phyloP scores from a whole-genome alignment of 1,140 invertebrate species.

The Apis florea region DNA sequence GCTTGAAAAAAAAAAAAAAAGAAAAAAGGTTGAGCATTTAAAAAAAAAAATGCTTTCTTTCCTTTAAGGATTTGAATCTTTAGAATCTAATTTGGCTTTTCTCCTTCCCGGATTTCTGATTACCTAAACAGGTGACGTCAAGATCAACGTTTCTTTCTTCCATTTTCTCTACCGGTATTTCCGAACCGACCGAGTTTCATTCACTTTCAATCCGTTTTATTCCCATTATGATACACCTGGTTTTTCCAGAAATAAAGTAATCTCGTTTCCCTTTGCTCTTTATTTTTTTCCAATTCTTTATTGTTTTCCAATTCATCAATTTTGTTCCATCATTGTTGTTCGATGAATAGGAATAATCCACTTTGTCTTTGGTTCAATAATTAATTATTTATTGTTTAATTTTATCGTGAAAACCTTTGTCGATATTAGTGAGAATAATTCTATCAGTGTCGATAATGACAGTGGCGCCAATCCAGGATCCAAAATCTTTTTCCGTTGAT shows the following conservation, averaged over 20 bases:
- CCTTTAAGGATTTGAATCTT: no score
- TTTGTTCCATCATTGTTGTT: no score
- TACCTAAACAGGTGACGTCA: constrained; percentile 8
- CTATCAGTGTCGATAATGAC: constrained; percentile 70
- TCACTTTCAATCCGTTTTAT: not conserved
- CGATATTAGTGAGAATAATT: constrained; percentile 81
- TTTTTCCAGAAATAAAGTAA: not conserved
- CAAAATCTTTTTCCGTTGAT: constrained; percentile 56
- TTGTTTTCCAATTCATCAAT: not conserved
- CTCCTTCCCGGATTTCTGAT: not conserved
- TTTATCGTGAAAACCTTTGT: constrained; percentile 64
- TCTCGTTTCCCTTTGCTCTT: not conserved
- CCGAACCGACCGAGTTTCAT: not conserved
- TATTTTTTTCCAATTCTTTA: no score
- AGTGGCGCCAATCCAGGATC: constrained; percentile 78
- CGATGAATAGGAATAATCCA: no score
- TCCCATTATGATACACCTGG: not conserved
- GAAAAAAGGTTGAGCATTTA: no score
- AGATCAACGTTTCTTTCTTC: not conserved
- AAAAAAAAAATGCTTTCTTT: no score
- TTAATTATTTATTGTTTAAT: no score
- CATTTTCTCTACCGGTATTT: not conserved
- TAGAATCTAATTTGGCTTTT: no score
- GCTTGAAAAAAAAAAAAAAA: not conserved
- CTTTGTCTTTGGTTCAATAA: not conserved